Evolutionary conservation across 1,140 invertebrate genomes (phyloP), one percentile per base, ranked within the genome.

Genomic region (Drosophila bocqueti): DNA sequence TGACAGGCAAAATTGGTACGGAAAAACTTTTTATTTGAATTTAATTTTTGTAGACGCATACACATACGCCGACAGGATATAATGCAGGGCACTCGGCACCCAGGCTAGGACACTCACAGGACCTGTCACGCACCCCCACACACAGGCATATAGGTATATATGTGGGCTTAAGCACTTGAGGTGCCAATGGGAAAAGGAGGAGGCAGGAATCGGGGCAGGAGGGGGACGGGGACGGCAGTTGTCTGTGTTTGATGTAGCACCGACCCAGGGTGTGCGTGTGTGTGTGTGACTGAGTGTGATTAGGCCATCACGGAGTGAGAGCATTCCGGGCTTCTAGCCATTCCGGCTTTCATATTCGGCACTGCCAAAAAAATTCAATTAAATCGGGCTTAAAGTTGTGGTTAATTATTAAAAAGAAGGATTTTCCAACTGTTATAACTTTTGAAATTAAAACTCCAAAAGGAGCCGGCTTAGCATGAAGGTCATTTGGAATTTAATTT

Each of bases 191-290:
- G 73, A 77, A 68, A 61, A 55, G 49, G n/a, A 24, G 26, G 21
- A 38, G 36, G 29, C 26, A 24, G 15, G 34, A 40, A 36, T 47
- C 29, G 38, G 21, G 21, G 21, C 21, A 21, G 21, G 29, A 31
- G 29, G 47, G 38, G 64, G 26, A 16, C 38, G 34, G 34, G 60
- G 21, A 26, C 36, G 54, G 31, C 18, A 24, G 63, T 50, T 57
- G 79, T 65, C 73, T 84, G 77, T 84, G 85, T 89, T 90, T 89
- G 81, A 90, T 89, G 84, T 83, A 49, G 61, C 60, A 65, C 65
- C 36, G 54, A 26, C 21, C 54, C 54, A 4, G 54, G 24, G 52
- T 55, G 54, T 34, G 31, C 7, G 29, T 31, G 26, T 29, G 29
- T 29, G 36, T 57, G 54, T 67, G 62, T 60, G 62, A 49, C 46